Evolutionary conservation across 2,113 vertebrate species (phyloP), one percentile per base, ranked within the genome.

Genomic region (Tetraodon nigroviridis): DNA sequence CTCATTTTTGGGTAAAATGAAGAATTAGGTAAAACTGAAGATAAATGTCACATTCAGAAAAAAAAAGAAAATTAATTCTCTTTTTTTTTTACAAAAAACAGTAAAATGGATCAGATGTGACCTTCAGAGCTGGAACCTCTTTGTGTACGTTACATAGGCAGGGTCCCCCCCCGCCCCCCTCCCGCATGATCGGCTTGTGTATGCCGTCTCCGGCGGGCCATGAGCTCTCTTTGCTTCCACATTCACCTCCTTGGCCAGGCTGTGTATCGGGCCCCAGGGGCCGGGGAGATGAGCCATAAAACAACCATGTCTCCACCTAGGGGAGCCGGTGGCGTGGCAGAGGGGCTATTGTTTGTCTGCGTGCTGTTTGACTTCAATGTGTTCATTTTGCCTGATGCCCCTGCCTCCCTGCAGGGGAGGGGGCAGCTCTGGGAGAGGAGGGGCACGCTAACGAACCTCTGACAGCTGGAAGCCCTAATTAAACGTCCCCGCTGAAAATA

Each of bases 381-480:
- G 89, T 89, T 90, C 84, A 90, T 89, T 89, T 87, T 87, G 81
- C 83, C 83, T 79, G 71, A 83, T 78, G 80, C 76, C 77, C 80
- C 86, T 88, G 83, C 80, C 83, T 76, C 74, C 47, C 16, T 48
- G n/a, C 8, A 10, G 46, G 46, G 45, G n/a, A n/a, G 52, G 77
- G 75, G 83, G 83, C 79, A 46, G 69, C 79, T 70, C 52, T 24
- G 76, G 68, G 82, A 85, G 88, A 82, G 87, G 87, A 81, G 87
- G 89, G 86, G 87, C 78, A 55, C 70, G 63, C 86, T 90, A 91
- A 91, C 88, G 86, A 91, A 91, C 79, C 87, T 83, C 83, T 84
- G 88, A 90, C 88, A 89, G 89, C 90, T 91, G 89, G 89, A 91
- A 88, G 88, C 88, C 87, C 90, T 92, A 92, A 92, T 92, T 92